Conservation (phyloP, 2,888 invertebrate genomes). For the Lagria hirta region DNA sequence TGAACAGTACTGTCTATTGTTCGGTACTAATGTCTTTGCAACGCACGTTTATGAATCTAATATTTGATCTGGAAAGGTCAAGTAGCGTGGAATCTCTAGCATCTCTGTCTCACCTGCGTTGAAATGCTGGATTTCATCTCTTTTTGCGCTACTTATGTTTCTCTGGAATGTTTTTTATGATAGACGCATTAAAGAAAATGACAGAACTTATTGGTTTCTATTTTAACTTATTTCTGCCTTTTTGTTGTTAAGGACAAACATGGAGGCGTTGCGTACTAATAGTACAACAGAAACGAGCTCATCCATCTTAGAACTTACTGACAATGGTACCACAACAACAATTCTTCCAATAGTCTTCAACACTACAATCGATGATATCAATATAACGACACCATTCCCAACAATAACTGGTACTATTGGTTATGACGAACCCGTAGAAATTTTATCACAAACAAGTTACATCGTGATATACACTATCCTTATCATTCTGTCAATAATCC, state of each 20-base stretch:
- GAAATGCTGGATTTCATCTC: too few relatives aligned
- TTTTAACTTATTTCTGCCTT: not conserved
- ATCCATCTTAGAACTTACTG: too few relatives aligned
- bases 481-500: slow-evolving; percentile 61
- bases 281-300: not conserved
- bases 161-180: too few relatives aligned
- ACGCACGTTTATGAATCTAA: too few relatives aligned
- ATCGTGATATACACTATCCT: slow-evolving; percentile 63
- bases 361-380: slow-evolving; percentile 1
- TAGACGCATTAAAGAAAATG: too few relatives aligned
- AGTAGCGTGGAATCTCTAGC: too few relatives aligned
- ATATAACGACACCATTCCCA: not conserved
- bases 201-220: slow-evolving; percentile 1
- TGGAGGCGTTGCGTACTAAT: slow-evolving; percentile 47
- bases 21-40: too few relatives aligned
- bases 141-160: too few relatives aligned
- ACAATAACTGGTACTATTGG: not conserved
- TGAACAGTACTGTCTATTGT: too few relatives aligned
- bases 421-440: not conserved
- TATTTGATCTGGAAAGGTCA: too few relatives aligned
- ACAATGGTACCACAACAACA: slow-evolving; percentile 1
- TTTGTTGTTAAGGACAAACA: slow-evolving; percentile 51
- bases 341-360: slow-evolving; percentile 1
- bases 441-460: slow-evolving; percentile 33
- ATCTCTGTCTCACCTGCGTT: too few relatives aligned